phyloP scores from a whole-genome alignment of 2,797 vertebrate species.

The Corythornis leucogaster region DNA sequence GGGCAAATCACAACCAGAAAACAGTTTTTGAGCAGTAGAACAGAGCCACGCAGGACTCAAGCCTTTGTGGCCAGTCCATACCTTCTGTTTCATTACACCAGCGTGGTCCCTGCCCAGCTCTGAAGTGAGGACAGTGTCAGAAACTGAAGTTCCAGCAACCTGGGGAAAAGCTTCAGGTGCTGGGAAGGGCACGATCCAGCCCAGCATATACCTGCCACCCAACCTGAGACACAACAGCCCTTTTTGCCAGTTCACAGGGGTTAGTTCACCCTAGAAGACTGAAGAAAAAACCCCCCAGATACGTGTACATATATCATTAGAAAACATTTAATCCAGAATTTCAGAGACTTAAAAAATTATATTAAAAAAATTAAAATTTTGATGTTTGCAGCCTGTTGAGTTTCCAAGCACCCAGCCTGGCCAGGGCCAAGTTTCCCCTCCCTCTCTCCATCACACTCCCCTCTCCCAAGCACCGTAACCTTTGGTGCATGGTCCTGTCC shows the following conservation, averaged over 20 bases:
- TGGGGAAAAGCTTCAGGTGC: not conserved
- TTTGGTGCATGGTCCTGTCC: accelerated
- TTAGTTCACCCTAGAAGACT: not conserved
- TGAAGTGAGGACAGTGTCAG: not conserved
- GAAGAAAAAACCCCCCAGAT: not conserved
- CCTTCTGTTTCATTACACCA: not conserved
- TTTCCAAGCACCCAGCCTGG: not conserved
- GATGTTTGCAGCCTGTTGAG: not conserved
- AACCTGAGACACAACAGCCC: not conserved
- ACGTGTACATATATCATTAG: accelerated
- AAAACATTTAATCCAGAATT: not conserved
- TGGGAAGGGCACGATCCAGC: not conserved
- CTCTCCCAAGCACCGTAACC: not conserved
- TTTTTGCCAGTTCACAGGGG: not conserved
- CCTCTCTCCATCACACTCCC: not conserved
- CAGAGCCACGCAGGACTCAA: not conserved
- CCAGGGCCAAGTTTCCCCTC: not conserved
- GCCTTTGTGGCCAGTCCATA: not conserved
- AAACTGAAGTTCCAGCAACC: not conserved
- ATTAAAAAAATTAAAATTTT: not conserved
- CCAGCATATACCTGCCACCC: not conserved
- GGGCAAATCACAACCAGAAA: not conserved
- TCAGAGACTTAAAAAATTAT: not conserved
- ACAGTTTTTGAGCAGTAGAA: not conserved
- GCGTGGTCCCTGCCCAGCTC: not conserved